These are phyloP conservation scores for Cliona cf. orientalis DNA, from an alignment of 37 sponge, comb jelly and placozoan species.

Conservation along the genomic window DNA sequence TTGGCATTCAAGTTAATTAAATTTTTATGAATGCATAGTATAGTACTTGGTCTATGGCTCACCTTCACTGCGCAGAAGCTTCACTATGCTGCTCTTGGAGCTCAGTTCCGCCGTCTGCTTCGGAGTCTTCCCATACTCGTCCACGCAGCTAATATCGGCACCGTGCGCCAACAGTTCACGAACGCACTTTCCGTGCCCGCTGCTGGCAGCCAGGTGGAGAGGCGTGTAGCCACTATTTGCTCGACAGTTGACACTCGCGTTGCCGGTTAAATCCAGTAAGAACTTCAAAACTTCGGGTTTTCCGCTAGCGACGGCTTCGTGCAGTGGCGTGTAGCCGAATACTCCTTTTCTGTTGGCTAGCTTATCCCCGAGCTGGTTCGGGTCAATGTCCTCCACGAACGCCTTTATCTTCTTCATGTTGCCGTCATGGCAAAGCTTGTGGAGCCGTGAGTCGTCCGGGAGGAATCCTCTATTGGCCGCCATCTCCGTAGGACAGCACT, in stretches of 20 bases:
- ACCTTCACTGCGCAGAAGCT: constrained; percentile 62
- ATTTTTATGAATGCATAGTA: too few relatives aligned
- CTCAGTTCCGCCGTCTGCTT: constrained; percentile 79
- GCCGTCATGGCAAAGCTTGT: constrained; percentile 70
- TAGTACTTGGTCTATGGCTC: background rate
- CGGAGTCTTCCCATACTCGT: constrained; percentile 81
- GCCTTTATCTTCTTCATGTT: constrained; percentile 51
- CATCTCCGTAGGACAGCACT: too few relatives aligned
- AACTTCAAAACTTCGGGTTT: constrained; percentile 53
- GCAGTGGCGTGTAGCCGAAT: constrained; percentile 89
- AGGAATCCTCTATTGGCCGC: constrained; percentile 31
- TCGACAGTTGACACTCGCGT: constrained; percentile 66
- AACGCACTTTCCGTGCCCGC: constrained; percentile 77
- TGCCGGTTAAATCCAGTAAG: constrained; percentile 30
- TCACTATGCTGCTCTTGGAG: constrained; percentile 57
- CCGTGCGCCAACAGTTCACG: constrained; percentile 44
- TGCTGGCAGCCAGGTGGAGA: constrained; percentile 78
- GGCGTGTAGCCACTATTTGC: constrained; percentile 90
- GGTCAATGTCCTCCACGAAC: constrained; percentile 29
- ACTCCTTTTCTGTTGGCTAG: constrained; percentile 72
- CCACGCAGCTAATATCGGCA: constrained; percentile 66
- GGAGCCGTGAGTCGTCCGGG: constrained; percentile 57
- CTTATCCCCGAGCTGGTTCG: constrained; percentile 26
- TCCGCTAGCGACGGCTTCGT: constrained; percentile 75
- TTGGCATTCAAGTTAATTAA: too few relatives aligned